phyloP scores from a whole-genome alignment of 92 coral and sea anemone species.

The Muricea muricata region DNA sequence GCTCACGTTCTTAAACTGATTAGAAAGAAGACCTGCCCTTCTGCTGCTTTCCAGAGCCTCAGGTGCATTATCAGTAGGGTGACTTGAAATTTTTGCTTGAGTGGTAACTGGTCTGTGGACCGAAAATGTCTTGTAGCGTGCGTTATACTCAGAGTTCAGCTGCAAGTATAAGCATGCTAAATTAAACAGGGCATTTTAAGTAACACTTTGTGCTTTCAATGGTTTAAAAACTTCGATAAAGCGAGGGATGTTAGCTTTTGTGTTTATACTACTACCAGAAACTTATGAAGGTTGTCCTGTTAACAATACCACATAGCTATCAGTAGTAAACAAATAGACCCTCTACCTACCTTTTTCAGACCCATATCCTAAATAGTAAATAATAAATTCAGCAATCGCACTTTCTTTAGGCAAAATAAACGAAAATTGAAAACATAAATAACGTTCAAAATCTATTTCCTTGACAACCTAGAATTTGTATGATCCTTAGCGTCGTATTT shows the following conservation, averaged over 20 bases:
- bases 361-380: slow-evolving; percentile 16
- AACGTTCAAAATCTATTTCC: background rate
- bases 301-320: background rate
- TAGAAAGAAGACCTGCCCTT: slow-evolving; percentile 89
- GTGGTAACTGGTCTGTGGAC: slow-evolving; percentile 82
- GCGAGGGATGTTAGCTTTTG: no score
- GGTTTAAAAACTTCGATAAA: no score
- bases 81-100: slow-evolving; percentile 83
- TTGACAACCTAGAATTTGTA: background rate
- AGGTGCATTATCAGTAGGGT: slow-evolving; percentile 62
- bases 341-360: slow-evolving; percentile 26
- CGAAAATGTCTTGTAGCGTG: slow-evolving; percentile 78
- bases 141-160: slow-evolving; percentile 80
- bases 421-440: background rate
- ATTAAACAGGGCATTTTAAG: no score
- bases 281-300: no score
- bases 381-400: slow-evolving; percentile 3
- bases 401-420: background rate
- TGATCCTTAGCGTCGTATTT: background rate
- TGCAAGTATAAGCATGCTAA: slow-evolving; percentile 49
- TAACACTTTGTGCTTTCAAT: no score
- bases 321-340: background rate
- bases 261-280: no score
- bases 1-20: slow-evolving; percentile 77
- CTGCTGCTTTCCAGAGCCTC: slow-evolving; percentile 78